Percentiles rank a stretch among this genome's conserved stretches.
These are phyloP conservation scores for Lepilemur septentrionalis DNA, from an alignment of 2,797 vertebrate genomes.

Conservation along the genomic window DNA sequence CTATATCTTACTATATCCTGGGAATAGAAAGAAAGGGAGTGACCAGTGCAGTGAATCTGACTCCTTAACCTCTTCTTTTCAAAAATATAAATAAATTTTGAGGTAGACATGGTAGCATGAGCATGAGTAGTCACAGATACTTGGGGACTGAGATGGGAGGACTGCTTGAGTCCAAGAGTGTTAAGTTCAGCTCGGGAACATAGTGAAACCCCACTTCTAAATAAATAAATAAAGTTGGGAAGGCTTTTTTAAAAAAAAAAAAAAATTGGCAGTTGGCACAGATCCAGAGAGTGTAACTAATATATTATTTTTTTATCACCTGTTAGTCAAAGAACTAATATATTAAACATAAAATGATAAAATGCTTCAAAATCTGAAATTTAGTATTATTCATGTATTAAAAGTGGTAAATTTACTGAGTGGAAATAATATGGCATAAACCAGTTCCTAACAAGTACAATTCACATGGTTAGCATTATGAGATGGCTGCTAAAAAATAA, in stretches of 20 bases:
- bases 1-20: neutral
- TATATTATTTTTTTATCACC: too few relatives aligned
- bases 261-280: neutral
- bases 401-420: neutral
- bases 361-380: neutral
- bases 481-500: neutral
- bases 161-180: neutral
- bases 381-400: neutral
- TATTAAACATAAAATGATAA: neutral
- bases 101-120: neutral
- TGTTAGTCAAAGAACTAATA: too few relatives aligned
- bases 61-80: neutral
- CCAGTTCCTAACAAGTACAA: neutral
- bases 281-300: neutral
- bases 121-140: neutral
- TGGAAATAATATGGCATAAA: neutral
- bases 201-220: neutral
- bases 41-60: neutral
- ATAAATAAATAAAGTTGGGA: neutral
- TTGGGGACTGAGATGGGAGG: neutral
- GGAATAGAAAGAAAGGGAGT: neutral
- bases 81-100: neutral
- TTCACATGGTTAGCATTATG: neutral
- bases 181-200: neutral
- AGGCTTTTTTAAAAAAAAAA: neutral